Evolutionary conservation across 2,113 vertebrate genomes (phyloP), one percentile per base, ranked within the genome.

Genomic region (Bagarius yarrelli): DNA sequence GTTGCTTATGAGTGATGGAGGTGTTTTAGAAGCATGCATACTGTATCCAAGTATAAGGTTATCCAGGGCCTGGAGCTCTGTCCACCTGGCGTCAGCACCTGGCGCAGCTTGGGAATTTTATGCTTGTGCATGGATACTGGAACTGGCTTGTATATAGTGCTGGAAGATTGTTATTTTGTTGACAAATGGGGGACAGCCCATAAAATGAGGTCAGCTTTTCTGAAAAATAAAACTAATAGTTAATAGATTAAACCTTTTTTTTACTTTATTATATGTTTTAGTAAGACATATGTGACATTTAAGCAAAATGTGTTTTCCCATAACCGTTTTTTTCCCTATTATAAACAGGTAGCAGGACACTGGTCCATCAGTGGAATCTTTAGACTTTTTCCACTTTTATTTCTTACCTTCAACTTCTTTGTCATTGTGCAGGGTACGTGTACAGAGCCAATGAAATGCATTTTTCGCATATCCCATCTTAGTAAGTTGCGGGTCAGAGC

Each of bases 11-110:
- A 59, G 53, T 32, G 5, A 34, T 71, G 76, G 44, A 76, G 70
- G 57, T n/a, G 52, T 79, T 69, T 44, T 30, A 69, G 75, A 79
- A 80, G 56, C 71, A 47, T 80, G 70, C 64, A 70, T 64, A 50
- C 64, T 14, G 27, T 57, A 56, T 52, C 50, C 27, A 56, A 66
- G 18, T 19, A 47, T 78, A 78, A 80, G 71, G 82, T 52, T 44
- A 57, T 44, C 36, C 50, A 52, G 23, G n/a, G 55, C 73, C 57
- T 61, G 55, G 30, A 72, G 64, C 60, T n/a, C 40, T 53, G 76
- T 61, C 52, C 57, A 79, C 50, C 63, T 72, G 25, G 23, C 34
- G 14, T 55, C 63, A 32, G 27, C 52, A 25, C 14, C 21, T 55
- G 30, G 34, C 36, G 47, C 36, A 57, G 57, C 53, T 34, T 76